Evolutionary conservation across 1,140 invertebrate genomes (phyloP).

Genomic region (Hypsibius dujardini): DNA sequence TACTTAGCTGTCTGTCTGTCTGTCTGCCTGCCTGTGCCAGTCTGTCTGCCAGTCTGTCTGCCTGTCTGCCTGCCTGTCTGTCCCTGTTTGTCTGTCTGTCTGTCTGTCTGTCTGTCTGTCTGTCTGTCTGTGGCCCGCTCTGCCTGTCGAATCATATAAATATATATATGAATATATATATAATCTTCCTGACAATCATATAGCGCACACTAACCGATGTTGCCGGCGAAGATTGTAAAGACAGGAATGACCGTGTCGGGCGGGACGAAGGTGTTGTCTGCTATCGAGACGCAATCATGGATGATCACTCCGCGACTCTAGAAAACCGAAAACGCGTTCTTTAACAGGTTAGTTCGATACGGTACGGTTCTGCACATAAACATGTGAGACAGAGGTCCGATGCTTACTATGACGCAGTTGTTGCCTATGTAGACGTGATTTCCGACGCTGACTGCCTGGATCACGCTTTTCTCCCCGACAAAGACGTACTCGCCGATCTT

Average conservation of each 20-base stretch:
- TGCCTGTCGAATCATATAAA: slow-evolving; percentile 5
- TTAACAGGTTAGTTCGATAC: too few relatives aligned
- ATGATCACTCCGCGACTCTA: slow-evolving; percentile 79
- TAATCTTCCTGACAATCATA: slow-evolving; percentile 1
- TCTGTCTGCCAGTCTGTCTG: background rate
- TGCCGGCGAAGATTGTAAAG: slow-evolving; percentile 76
- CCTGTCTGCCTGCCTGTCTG: background rate
- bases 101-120: too few relatives aligned
- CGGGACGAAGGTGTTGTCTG: slow-evolving; percentile 82
- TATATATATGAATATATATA: too few relatives aligned
- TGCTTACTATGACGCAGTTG: slow-evolving; percentile 87
- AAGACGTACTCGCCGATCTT: slow-evolving; percentile 94
- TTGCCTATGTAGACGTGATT: slow-evolving; percentile 97
- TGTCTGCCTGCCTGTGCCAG: slow-evolving; percentile 11
- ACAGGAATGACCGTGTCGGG: slow-evolving; percentile 91
- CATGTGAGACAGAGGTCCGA: too few relatives aligned
- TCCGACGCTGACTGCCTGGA: slow-evolving; percentile 83
- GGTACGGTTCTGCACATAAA: too few relatives aligned
- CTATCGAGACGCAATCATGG: slow-evolving; percentile 92
- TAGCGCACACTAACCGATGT: slow-evolving; percentile 44
- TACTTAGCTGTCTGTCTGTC: too few relatives aligned
- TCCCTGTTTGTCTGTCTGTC: too few relatives aligned
- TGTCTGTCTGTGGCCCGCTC: background rate
- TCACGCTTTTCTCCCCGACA: slow-evolving; percentile 80
- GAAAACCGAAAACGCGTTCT: slow-evolving; percentile 26